Base-by-base conservation (phyloP, 2,113 vertebrate genomes). In the Galeopterus variegatus region DNA sequence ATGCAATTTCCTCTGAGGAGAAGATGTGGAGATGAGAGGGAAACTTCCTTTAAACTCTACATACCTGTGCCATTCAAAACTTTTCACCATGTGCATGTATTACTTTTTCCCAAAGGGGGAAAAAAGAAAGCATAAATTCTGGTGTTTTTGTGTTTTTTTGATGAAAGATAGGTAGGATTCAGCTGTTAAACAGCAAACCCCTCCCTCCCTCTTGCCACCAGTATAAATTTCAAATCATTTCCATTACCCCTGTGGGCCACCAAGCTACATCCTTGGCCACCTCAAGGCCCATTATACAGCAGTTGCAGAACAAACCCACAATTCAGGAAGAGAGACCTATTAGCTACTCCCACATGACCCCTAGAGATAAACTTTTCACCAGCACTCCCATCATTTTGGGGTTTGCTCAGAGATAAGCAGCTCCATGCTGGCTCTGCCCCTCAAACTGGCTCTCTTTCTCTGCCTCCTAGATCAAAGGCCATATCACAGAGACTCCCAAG, bases 401-500 rank as follows among this genome's bases (percentile, higher is more conserved):
- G 60, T 24, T 36, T 89, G 36, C 54, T 72, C 60, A 50, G 19
- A 65, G 50, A 62, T 65, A 52, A 18, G 64, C 67, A 26, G 23
- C 36, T 77, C n/a, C 45, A 1, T 0, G 2, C n/a, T 64, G 10
- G 31, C 52, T 56, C n/a, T 60, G 8, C 54, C n/a, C 58, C 48
- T 97, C 50, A 93, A 15, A 41, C 56, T 72, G 50, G 48, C 80
- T 90, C 1, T 69, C 77, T 94, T 67, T 94, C 89, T 97, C 26
- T 96, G 69, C 96, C 97, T 98, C 90, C 65, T 98, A 99, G 99
- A 98, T 99, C 24, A 99, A 99, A 98, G 99, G 99, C 67, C 96
- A 95, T 73, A 98, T 99, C 76, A 54, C 98, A 75, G 98, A 94
- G 36, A 97, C 98, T 10, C 36, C 93, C 54, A 97, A 98, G 95